Percentiles rank a stretch among this genome's conserved stretches.
Conservation (phyloP, 2,888 invertebrate genomes). For the Drosophila kanekoi region DNA sequence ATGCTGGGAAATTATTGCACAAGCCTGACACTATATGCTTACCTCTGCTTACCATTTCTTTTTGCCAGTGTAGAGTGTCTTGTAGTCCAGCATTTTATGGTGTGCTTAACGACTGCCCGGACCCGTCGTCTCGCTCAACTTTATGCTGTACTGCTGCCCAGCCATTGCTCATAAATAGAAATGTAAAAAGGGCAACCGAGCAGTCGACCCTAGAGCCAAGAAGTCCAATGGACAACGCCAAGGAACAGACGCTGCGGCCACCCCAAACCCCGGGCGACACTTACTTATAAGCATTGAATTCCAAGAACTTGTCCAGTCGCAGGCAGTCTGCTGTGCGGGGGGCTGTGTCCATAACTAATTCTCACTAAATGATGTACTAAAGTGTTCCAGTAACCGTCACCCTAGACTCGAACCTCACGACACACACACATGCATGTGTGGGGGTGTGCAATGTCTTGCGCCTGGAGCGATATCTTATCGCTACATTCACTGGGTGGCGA, state of each 20-base stretch:
- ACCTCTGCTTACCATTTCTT: not conserved
- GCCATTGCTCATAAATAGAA: constrained; percentile 70
- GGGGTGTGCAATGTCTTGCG: constrained; percentile 48
- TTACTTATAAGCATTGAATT: constrained; percentile 48
- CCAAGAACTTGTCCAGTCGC: constrained; percentile 18
- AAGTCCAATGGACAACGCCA: constrained; percentile 13
- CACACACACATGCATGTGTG: constrained; percentile 10
- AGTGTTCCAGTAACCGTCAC: constrained; percentile 58
- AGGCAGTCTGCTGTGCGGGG: constrained; percentile 32
- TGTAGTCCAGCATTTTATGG: constrained; percentile 33
- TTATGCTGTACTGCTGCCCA: constrained; percentile 14
- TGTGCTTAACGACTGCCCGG: constrained; percentile 44
- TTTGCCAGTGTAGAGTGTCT: constrained; percentile 35
- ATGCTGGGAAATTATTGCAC: not conserved
- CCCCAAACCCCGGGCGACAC: constrained; percentile 23
- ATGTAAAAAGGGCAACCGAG: constrained; percentile 61
- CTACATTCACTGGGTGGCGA: constrained; percentile 80
- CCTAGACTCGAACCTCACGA: constrained; percentile 1
- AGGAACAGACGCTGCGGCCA: constrained; percentile 12
- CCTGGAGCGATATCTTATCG: constrained; percentile 75
- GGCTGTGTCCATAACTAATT: constrained; percentile 77
- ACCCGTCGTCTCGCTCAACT: constrained; percentile 24
- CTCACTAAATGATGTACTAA: constrained; percentile 78
- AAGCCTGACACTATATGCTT: not conserved
- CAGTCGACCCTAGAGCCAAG: constrained; percentile 13